phyloP scores from a whole-genome alignment of 30 jellyfish, hydroid and myxozoan species.

The Chrysaora quinquecirrha region DNA sequence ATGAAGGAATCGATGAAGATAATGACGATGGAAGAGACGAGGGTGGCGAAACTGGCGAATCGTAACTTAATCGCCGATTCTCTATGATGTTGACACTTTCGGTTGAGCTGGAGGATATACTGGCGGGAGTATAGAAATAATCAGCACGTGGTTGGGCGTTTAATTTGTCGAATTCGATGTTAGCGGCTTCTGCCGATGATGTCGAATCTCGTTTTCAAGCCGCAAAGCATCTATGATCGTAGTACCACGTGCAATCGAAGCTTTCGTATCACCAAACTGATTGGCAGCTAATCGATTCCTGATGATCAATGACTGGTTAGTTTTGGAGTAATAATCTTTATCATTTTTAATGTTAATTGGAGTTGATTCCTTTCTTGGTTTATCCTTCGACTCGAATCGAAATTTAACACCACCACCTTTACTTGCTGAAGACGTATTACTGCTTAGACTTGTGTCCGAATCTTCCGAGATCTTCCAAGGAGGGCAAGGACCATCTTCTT shows the following conservation, averaged over 20 bases:
- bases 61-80: constrained; percentile 27
- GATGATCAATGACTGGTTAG: constrained; percentile 40
- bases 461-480: constrained; percentile 64
- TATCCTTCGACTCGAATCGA: constrained; percentile 21
- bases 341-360: constrained; percentile 9
- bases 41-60: constrained; percentile 58
- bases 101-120: constrained; percentile 52
- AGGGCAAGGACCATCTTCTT: constrained; percentile 47
- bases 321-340: constrained; percentile 46
- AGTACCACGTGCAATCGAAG: constrained; percentile 65
- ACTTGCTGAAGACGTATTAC: constrained; percentile 59
- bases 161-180: neutral
- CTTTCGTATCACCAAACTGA: constrained; percentile 19
- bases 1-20: constrained; percentile 55
- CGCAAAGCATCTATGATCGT: constrained; percentile 70
- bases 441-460: constrained; percentile 69
- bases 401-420: constrained; percentile 50
- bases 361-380: neutral
- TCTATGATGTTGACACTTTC: constrained; percentile 55
- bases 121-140: constrained; percentile 42
- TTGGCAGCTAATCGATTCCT: constrained; percentile 54
- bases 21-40: constrained; percentile 68
- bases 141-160: constrained; percentile 6
- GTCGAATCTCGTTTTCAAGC: constrained; percentile 50
- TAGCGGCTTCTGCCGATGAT: constrained; percentile 45